These are phyloP conservation scores for Picus viridis DNA, from an alignment of 2,797 vertebrate genomes.

Conservation along the genomic window DNA sequence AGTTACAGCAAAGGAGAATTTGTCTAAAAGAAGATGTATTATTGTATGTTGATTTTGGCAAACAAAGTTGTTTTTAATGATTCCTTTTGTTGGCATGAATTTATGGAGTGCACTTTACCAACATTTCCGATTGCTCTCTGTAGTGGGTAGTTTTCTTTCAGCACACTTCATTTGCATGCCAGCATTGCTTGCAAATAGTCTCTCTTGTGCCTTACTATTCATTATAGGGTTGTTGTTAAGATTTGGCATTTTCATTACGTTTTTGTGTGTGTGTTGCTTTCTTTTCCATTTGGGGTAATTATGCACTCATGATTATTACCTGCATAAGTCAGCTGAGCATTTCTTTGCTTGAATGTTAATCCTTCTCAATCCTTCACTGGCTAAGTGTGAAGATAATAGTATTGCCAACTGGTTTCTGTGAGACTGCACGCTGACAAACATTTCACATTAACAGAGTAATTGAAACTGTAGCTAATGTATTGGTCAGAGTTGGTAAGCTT, in stretches of 20 bases:
- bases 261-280: background rate
- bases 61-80: background rate
- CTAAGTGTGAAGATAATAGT: constrained; percentile 45
- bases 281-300: constrained; percentile 19
- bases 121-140: background rate
- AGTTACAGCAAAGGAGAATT: background rate
- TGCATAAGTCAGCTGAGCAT: background rate
- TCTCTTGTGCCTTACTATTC: background rate
- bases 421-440: constrained; percentile 26
- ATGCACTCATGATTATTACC: background rate
- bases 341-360: constrained; percentile 27
- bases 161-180: background rate
- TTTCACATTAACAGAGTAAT: constrained; percentile 34
- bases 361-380: constrained; percentile 37
- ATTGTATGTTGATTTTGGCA: background rate
- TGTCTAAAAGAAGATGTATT: background rate
- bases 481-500: constrained; percentile 37
- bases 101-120: background rate
- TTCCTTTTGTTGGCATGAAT: background rate
- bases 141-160: background rate
- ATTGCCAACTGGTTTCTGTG: constrained; percentile 37
- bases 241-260: constrained; percentile 18
- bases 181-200: background rate
- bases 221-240: constrained; percentile 1
- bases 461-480: constrained; percentile 58